A percentile compares a stretch with the other conserved stretches of the same genome.
Conservation (phyloP, 2,797 vertebrate species). For the Muraenolepis orangiensis region DNA sequence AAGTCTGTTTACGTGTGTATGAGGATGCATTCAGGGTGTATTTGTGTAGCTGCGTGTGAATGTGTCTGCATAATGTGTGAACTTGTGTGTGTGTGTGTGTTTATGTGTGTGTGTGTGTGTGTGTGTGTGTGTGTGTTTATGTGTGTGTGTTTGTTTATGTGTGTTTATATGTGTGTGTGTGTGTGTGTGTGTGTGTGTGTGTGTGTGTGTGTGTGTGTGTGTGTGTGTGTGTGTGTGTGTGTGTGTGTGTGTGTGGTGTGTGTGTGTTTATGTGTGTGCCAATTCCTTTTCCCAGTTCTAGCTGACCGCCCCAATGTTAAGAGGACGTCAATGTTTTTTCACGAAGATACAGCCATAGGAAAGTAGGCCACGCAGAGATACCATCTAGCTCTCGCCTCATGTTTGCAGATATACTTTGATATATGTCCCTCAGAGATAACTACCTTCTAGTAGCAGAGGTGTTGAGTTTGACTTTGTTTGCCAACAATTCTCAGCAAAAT, state of each 20-base stretch:
- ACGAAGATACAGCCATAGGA: constrained; percentile 59
- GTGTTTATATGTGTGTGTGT: constrained; percentile 4
- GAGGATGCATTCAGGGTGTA: constrained; percentile 14
- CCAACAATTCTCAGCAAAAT: constrained; percentile 10
- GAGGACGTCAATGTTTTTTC: constrained; percentile 65
- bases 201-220: constrained; percentile 22
- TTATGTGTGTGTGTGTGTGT: background rate
- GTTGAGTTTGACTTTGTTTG: constrained; percentile 16
- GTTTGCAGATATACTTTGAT: constrained; percentile 42
- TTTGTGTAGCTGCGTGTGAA: constrained; percentile 1
- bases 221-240: constrained; percentile 7
- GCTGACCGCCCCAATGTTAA: constrained; percentile 57
- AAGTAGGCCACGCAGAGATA: constrained; percentile 52
- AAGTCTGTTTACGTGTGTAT: constrained; percentile 17
- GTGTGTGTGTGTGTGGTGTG: constrained; percentile 2
- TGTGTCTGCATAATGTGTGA: constrained; percentile 10
- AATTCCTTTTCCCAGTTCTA: constrained; percentile 70
- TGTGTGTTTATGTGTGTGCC: constrained; percentile 48
- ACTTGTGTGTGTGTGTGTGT: constrained; percentile 16
- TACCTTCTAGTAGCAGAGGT: constrained; percentile 15
- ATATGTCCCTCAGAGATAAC: constrained; percentile 21
- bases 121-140: constrained; percentile 44
- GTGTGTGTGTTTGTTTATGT: constrained; percentile 28
- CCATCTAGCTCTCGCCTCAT: constrained; percentile 24
- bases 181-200: background rate